These are phyloP conservation scores for Macropus fuliginosus DNA, from an alignment of 2,797 vertebrate species.

Conservation along the genomic window DNA sequence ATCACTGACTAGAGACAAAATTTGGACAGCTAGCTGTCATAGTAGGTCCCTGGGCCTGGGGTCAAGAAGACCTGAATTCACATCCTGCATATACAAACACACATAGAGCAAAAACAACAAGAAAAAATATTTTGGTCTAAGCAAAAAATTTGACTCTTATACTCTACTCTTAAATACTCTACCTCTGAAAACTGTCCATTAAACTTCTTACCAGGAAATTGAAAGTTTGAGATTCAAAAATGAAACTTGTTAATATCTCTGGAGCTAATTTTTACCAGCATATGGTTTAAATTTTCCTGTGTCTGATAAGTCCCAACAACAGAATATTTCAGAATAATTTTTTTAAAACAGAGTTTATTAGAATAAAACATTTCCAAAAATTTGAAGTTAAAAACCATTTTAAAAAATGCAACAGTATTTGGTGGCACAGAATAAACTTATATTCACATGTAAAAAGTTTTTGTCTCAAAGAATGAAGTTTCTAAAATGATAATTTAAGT, in stretches of 20 bases:
- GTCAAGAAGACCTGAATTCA: neutral
- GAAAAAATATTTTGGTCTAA: neutral
- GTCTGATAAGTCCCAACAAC: neutral
- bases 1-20: neutral
- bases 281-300: neutral
- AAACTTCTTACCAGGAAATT: neutral
- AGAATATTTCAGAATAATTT: neutral
- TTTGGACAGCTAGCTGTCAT: neutral
- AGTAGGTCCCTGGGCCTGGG: neutral
- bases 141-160: neutral
- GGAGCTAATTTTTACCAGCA: neutral
- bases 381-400: slow-evolving; percentile 43
- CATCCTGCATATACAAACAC: neutral
- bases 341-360: neutral
- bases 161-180: neutral
- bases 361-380: slow-evolving; percentile 38
- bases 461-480: slow-evolving; percentile 35
- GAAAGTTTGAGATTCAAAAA: neutral
- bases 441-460: neutral
- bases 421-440: neutral
- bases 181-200: neutral
- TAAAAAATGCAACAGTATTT: slow-evolving; percentile 37
- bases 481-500: slow-evolving; percentile 41
- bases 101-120: neutral
- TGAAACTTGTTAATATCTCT: neutral